These are phyloP conservation scores for Pseudococcus jackbeardsleyi DNA, from an alignment of 2,888 invertebrate genomes.

Conservation along the genomic window DNA sequence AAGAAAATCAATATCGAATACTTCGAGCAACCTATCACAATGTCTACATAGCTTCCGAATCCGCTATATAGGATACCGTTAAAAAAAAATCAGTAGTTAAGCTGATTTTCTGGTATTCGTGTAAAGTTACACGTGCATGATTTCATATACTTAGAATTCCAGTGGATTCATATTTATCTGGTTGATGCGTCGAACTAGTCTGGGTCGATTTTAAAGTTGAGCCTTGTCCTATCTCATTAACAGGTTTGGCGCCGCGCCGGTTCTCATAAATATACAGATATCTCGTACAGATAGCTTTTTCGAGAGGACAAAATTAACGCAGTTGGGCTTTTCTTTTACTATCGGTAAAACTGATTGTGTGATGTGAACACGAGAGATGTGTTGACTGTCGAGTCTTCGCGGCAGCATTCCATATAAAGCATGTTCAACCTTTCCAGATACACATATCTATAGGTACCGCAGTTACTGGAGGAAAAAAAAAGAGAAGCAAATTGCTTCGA, in stretches of 20 bases:
- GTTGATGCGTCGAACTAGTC: conserved; percentile 31
- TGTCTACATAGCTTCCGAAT: not conserved
- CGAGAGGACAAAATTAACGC: not conserved
- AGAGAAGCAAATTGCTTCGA: not conserved
- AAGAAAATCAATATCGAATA: not conserved
- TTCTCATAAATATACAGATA: not conserved
- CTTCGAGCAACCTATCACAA: not conserved
- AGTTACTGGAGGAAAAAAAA: conserved; percentile 11
- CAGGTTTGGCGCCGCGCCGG: conserved; percentile 43
- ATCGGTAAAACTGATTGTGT: not conserved
- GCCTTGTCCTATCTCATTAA: conserved; percentile 30
- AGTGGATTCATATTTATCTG: conserved; percentile 51
- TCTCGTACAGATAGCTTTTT: not conserved
- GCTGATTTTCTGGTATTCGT: not conserved
- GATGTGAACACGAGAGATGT: not conserved
- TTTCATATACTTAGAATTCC: conserved; percentile 32
- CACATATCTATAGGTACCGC: not conserved
- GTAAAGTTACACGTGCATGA: not conserved
- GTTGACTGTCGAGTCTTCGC: not conserved
- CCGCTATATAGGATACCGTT: not conserved
- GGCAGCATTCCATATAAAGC: not conserved
- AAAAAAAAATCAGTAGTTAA: not conserved
- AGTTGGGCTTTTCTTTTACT: not conserved
- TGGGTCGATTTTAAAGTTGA: conserved; percentile 36
- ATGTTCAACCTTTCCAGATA: not conserved